Percentiles rank a stretch among this genome's conserved stretches.
These are phyloP conservation scores for Molothrus aeneus DNA, from an alignment of 2,797 vertebrate species.

Conservation along the genomic window DNA sequence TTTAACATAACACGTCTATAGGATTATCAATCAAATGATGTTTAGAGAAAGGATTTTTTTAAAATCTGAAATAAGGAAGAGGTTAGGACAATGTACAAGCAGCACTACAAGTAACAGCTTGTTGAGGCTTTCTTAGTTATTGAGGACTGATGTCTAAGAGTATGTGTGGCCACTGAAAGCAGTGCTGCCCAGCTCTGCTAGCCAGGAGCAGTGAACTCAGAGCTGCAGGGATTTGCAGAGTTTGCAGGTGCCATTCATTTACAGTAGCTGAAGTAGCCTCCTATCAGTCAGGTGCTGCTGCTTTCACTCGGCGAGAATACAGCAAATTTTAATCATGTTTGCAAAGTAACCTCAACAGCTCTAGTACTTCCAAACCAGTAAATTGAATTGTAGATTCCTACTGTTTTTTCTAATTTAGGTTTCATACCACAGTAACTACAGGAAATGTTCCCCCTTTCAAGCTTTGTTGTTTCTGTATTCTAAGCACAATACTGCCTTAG, in stretches of 20 bases:
- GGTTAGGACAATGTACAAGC: neutral
- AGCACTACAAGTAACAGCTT: neutral
- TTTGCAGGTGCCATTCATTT: neutral
- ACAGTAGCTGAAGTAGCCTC: neutral
- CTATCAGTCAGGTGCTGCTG: neutral
- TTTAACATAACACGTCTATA: neutral
- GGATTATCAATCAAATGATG: neutral
- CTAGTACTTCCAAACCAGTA: neutral
- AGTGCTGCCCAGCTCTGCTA: neutral
- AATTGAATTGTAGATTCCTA: neutral
- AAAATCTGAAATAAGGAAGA: neutral
- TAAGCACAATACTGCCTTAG: neutral
- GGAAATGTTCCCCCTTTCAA: neutral
- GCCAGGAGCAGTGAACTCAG: neutral
- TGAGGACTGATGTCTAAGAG: neutral
- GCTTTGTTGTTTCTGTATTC: neutral
- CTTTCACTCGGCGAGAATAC: neutral
- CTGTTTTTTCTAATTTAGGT: neutral
- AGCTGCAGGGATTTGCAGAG: neutral
- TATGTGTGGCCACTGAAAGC: accelerated
- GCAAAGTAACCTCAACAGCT: neutral
- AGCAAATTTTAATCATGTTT: neutral
- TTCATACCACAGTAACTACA: neutral
- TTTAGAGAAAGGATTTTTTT: neutral
- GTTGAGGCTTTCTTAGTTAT: neutral